Conservation (phyloP, 1,140 invertebrate genomes). For the Arion vulgaris region DNA sequence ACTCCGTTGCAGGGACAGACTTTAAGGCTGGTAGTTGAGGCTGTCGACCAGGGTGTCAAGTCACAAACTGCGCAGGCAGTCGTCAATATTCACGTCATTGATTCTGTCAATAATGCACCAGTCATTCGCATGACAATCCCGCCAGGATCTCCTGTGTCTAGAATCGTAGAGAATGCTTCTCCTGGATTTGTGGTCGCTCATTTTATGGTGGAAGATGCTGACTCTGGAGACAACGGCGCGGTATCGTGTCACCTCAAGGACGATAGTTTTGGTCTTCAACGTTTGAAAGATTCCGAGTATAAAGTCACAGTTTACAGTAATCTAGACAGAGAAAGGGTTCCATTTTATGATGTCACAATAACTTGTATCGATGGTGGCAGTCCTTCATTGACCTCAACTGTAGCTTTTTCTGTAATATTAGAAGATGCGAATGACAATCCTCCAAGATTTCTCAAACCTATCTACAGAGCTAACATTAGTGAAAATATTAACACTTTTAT, state of each 20-base stretch:
- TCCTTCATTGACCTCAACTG: constrained; percentile 24
- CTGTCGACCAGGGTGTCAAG: constrained; percentile 72
- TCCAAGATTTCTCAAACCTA: constrained; percentile 51
- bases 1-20: constrained; percentile 39
- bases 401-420: constrained; percentile 54
- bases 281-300: constrained; percentile 55
- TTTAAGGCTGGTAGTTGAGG: constrained; percentile 74
- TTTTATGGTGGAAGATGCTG: constrained; percentile 57
- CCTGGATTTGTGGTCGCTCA: constrained; percentile 58
- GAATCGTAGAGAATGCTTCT: constrained; percentile 52
- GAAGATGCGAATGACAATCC: constrained; percentile 61
- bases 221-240: constrained; percentile 57
- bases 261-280: constrained; percentile 51
- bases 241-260: constrained; percentile 53
- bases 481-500: constrained; percentile 35
- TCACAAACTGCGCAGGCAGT: constrained; percentile 76
- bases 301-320: constrained; percentile 50
- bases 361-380: constrained; percentile 37
- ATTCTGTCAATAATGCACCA: constrained; percentile 94
- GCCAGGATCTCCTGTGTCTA: constrained; percentile 48
- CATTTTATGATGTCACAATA: constrained; percentile 32
- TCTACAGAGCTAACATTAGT: constrained; percentile 42
- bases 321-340: constrained; percentile 39
- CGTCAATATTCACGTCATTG: constrained; percentile 79
- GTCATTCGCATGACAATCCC: constrained; percentile 79